phyloP scores from a whole-genome alignment of 2,797 vertebrate species.

The Cynopterus sphinx region DNA sequence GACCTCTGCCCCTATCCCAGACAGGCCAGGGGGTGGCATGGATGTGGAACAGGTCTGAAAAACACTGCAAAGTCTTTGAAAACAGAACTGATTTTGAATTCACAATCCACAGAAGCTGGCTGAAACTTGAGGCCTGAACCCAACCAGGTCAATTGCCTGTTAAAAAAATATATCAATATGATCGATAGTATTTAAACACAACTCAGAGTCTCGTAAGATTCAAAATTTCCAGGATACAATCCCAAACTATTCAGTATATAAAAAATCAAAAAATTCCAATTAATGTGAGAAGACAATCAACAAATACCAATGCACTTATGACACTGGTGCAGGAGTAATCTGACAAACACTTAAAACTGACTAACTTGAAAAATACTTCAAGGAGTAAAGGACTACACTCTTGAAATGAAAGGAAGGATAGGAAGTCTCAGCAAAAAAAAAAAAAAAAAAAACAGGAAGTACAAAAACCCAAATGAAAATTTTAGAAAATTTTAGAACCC shows the following conservation, averaged over 20 bases:
- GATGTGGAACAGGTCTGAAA: background rate
- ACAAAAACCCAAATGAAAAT: background rate
- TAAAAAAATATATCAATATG: background rate
- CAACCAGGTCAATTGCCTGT: background rate
- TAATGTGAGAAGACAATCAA: background rate
- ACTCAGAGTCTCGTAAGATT: background rate
- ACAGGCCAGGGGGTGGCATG: background rate
- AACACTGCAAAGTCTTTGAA: background rate
- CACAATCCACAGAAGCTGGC: background rate
- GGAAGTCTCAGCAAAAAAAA: background rate
- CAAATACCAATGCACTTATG: background rate
- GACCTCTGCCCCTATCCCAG: background rate
- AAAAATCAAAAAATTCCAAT: background rate
- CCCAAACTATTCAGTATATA: background rate
- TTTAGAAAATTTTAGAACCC: constrained; percentile 1
- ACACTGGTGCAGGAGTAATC: background rate
- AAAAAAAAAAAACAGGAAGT: background rate
- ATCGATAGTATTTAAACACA: background rate
- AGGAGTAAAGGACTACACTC: background rate
- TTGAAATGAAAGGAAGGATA: background rate
- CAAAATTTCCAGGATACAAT: background rate
- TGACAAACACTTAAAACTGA: background rate
- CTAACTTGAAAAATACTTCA: background rate
- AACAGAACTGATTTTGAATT: background rate
- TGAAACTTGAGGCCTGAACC: background rate